Conservation (phyloP, 2,113 vertebrate species). For the Atlantisia rogersi region DNA sequence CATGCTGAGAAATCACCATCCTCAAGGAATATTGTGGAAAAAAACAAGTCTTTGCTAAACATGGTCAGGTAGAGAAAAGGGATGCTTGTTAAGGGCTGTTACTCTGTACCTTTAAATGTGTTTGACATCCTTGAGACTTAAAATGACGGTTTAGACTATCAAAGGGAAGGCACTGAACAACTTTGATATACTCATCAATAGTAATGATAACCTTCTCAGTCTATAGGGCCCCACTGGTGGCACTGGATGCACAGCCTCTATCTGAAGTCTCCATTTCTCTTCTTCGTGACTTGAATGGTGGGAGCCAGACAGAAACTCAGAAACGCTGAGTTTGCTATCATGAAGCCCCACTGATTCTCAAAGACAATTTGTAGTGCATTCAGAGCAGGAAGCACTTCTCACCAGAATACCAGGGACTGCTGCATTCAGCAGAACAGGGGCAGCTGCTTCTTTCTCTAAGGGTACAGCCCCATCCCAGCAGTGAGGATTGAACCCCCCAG, state of each 20-base stretch:
- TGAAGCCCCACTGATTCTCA: not conserved
- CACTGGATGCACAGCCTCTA: not conserved
- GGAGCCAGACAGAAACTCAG: not conserved
- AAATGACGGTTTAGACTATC: not conserved
- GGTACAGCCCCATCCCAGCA: not conserved
- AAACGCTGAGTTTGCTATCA: not conserved
- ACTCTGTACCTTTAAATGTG: not conserved
- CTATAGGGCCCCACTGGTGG: not conserved
- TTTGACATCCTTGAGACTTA: not conserved
- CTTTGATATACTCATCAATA: not conserved
- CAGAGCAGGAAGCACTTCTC: not conserved
- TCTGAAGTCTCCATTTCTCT: not conserved
- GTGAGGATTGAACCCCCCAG: not conserved
- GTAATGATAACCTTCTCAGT: not conserved
- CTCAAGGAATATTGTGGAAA: not conserved
- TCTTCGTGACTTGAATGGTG: not conserved
- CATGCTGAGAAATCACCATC: not conserved
- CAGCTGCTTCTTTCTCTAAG: not conserved
- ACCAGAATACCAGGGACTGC: not conserved
- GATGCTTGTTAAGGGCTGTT: not conserved
- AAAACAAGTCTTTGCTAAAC: not conserved
- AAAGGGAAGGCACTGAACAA: not conserved
- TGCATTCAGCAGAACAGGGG: not conserved
- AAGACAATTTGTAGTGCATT: not conserved
- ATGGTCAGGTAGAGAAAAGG: not conserved